Evolutionary conservation across 2,888 invertebrate genomes (phyloP), one percentile per base, ranked within the genome.

Genomic region (Tanytarsus gracilentus): DNA sequence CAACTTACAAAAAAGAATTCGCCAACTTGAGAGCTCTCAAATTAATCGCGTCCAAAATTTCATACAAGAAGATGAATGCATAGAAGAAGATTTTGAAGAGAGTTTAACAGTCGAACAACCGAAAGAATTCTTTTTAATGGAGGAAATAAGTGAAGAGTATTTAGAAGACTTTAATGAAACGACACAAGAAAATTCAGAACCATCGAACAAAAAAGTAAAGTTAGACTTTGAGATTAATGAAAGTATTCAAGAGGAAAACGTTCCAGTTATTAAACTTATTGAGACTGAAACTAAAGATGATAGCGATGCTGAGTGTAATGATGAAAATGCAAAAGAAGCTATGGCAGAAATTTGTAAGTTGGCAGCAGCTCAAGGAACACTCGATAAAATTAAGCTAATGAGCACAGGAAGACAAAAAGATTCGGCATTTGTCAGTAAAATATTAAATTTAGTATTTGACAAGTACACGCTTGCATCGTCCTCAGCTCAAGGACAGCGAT

Each of bases 381-480:
- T 14, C 4, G 26, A 49, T 8, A 49, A 25, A 27, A 23, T 49
- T 3, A 49, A 49, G 14, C 11, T 11, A n/a, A 49, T 27, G 14
- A 16, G 7, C 1, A n/a, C n/a, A 26, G 49, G 49, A 6, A 49
- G 27, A 16, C 49, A 49, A 1, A 49, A 49, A 27, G 49, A 49
- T n/a, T 49, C 49, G 6, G 25, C 27, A 14, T 49, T 49, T 14
- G 49, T 49, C 26, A 49, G 49, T 49, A 27, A 25, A 16, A 11
- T 49, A 16, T 8, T 49, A 25, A 27, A 49, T 49, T n/a, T 49
- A n/a, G 6, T 49, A n/a, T 49, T 49, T 14, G 49, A 49, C 16
- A 11, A 16, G 16, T 8, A 14, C 2, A 49, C 49, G 9, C 8
- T 49, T n/a, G 49, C 49, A 11, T 14, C 11, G 6, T 26, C 26